Evolutionary conservation across 2,888 invertebrate genomes (phyloP), one percentile per base, ranked within the genome.

Genomic region (Rhogogaster chlorosoma): DNA sequence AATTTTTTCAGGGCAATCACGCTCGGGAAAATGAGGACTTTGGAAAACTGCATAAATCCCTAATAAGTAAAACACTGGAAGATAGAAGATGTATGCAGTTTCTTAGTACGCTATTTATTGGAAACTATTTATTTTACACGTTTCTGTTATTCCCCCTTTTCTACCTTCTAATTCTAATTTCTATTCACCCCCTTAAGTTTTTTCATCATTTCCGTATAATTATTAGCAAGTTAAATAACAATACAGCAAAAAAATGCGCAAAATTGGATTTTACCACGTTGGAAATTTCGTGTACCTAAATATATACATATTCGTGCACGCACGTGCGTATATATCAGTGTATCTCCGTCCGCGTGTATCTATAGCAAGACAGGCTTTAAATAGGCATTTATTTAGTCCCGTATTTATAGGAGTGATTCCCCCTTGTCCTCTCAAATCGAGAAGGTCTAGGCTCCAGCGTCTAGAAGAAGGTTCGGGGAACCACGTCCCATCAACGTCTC

Each of bases 391-490:
- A 83, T 67, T 83, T 83, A 67, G 83, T 70, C 67, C 45, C 67
- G 83, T 83, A 83, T 83, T 83, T 83, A 83, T 83, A 83, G 83
- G 64, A 83, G 32, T 70, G 45, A 80, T 45, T 22, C 70, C 83
- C 83, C 32, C 45, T 32, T 83, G 45, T 29, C 32, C 57, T 32
- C 61, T 61, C 36, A 61, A 80, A 61, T 80, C 18, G 32, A 67
- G 83, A 70, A 83, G 83, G 83, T 83, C 83, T 83, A 83, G 83
- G 83, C 83, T 83, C 70, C 67, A 42, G 64, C 42, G 45, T 83
- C 83, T 83, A 82, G 82, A 64, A 82, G 2, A 61, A 64, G 38
- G 22, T 64, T 82, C 26, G 70, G 64, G 83, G 18, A 70, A 64
- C 45, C 67, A 70, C 67, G 45, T 80, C 61, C 49, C 36, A 78